Percentiles rank a stretch among this genome's conserved stretches.
These are phyloP conservation scores for Falco columbarius DNA, from an alignment of 2,797 vertebrate genomes.

Conservation along the genomic window DNA sequence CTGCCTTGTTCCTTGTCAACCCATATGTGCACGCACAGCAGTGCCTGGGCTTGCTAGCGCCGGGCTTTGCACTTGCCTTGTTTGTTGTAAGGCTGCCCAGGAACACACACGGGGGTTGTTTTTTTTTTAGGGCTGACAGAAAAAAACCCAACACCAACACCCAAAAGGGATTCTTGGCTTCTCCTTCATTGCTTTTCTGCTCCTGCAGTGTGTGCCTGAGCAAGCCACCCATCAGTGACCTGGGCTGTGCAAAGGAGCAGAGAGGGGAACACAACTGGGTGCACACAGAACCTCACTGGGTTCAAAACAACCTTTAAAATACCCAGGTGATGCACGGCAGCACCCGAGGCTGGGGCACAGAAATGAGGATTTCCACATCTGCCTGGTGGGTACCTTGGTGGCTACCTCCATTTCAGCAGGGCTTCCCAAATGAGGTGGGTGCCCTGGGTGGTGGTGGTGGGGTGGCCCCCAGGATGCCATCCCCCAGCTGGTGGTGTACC, in stretches of 20 bases:
- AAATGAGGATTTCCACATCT: background rate
- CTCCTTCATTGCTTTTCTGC: background rate
- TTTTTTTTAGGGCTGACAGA: background rate
- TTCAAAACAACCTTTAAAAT: background rate
- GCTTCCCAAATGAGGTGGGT: background rate
- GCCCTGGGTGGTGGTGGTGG: background rate
- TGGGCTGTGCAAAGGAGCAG: background rate
- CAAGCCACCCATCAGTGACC: background rate
- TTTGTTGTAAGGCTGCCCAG: background rate
- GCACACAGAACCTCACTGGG: accelerated
- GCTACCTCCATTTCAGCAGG: accelerated
- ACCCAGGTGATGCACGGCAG: accelerated
- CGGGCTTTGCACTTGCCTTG: background rate
- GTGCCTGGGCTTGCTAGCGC: accelerated
- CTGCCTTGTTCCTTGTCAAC: background rate
- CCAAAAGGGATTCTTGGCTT: background rate
- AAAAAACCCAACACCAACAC: background rate
- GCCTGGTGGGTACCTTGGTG: accelerated
- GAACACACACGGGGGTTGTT: background rate
- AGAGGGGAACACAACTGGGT: background rate
- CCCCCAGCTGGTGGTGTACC: background rate
- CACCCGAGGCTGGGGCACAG: background rate
- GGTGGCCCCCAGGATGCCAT: background rate
- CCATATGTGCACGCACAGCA: accelerated
- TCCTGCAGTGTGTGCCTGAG: background rate